A percentile compares a stretch with the other conserved stretches of the same genome.
Evolutionary conservation across 2,113 vertebrate species (phyloP).

Genomic region (Pachycephala philippinensis): DNA sequence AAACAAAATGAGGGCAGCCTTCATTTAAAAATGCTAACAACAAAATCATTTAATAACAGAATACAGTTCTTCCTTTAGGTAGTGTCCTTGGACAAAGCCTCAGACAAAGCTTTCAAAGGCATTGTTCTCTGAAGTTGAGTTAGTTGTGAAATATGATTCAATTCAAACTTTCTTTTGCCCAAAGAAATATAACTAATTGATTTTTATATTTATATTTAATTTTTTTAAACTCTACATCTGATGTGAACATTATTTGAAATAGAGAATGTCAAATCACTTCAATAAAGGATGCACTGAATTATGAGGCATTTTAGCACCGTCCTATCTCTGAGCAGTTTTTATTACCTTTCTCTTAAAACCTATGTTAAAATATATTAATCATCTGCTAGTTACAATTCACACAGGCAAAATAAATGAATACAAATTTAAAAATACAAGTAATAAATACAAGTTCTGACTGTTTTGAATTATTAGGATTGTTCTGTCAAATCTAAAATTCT

Average conservation of each 20-base stretch:
- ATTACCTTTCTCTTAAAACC: background rate
- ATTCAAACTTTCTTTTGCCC: background rate
- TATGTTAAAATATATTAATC: background rate
- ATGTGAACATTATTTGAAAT: background rate
- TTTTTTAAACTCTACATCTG: background rate
- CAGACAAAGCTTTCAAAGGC: background rate
- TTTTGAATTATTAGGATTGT: background rate
- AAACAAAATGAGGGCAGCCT: background rate
- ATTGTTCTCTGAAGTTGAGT: background rate
- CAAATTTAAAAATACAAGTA: background rate
- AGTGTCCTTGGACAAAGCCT: background rate
- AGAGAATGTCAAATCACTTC: background rate
- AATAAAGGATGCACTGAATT: background rate
- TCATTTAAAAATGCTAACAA: background rate
- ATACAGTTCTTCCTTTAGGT: background rate
- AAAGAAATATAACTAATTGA: background rate
- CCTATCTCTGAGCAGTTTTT: background rate
- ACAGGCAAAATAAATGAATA: background rate
- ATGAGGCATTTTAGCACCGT: background rate
- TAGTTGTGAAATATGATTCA: background rate
- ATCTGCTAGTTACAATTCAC: background rate
- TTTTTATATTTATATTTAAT: background rate
- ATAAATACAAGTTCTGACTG: background rate
- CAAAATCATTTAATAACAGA: background rate
- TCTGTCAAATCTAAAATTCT: background rate